A percentile compares a stretch with the other conserved stretches of the same genome.
phyloP scores from a whole-genome alignment of 64 coral and sea anemone species.

The Astreopora myriophthalma region DNA sequence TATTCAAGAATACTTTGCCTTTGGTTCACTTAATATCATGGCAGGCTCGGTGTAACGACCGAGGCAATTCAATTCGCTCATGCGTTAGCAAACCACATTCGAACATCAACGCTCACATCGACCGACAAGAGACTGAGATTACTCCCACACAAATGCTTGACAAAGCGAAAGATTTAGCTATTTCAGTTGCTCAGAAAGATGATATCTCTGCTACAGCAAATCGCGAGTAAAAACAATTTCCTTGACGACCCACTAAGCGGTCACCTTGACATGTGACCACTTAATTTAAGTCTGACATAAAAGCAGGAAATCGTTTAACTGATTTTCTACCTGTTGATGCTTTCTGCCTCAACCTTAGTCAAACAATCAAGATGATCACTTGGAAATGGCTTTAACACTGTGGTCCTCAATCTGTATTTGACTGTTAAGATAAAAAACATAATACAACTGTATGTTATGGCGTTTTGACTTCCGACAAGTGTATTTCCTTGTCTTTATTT shows the following conservation, averaged over 20 bases:
- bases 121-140: too few species aligned
- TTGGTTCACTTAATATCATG: too few species aligned
- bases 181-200: too few species aligned
- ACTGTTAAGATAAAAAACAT: background rate
- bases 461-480: background rate
- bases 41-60: too few species aligned
- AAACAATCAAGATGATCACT: background rate
- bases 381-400: slow-evolving; percentile 3
- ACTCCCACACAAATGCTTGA: too few species aligned
- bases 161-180: too few species aligned
- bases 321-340: background rate
- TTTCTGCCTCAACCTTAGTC: background rate
- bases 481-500: background rate
- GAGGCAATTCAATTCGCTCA: too few species aligned
- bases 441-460: background rate
- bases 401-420: slow-evolving; percentile 65
- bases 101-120: too few species aligned
- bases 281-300: background rate
- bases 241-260: background rate
- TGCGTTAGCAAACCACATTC: too few species aligned
- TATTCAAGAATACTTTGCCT: too few species aligned
- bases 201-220: too few species aligned
- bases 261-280: background rate
- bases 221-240: background rate
- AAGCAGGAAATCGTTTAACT: background rate